These are phyloP conservation scores for Cistogaster globosa DNA, from an alignment of 2,888 invertebrate genomes.

Conservation along the genomic window DNA sequence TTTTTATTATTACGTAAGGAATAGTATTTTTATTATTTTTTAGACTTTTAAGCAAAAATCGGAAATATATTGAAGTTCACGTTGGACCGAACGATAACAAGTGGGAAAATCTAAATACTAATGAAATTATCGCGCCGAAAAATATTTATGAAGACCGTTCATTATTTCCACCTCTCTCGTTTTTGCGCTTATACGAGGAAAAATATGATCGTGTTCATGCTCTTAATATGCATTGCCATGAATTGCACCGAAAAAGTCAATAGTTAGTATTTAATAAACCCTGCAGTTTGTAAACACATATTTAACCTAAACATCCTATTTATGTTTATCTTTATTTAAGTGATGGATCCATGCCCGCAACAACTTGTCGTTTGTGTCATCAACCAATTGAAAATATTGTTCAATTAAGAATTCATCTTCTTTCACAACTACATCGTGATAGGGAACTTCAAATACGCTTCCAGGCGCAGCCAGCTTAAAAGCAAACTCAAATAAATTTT, in stretches of 20 bases:
- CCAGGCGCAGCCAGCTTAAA: slow-evolving; percentile 60
- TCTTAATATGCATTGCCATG: slow-evolving; percentile 82
- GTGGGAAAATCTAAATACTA: slow-evolving; percentile 79
- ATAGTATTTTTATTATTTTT: slow-evolving; percentile 24
- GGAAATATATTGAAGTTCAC: slow-evolving; percentile 81
- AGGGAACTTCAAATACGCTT: slow-evolving; percentile 81
- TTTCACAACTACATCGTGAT: slow-evolving; percentile 82
- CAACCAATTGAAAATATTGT: slow-evolving; percentile 78
- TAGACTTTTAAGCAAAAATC: slow-evolving; percentile 83
- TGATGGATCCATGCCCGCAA: slow-evolving; percentile 74
- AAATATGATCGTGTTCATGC: slow-evolving; percentile 78
- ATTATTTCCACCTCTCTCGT: slow-evolving; percentile 84
- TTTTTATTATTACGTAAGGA: not conserved
- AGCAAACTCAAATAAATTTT: not conserved
- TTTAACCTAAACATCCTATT: slow-evolving; percentile 78
- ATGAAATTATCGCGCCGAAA: slow-evolving; percentile 79
- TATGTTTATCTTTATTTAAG: no score
- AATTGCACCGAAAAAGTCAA: slow-evolving; percentile 82
- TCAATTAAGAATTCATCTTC: slow-evolving; percentile 83
- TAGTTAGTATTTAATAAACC: slow-evolving; percentile 81
- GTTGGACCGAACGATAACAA: slow-evolving; percentile 77
- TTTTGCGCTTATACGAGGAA: slow-evolving; percentile 83
- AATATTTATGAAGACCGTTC: slow-evolving; percentile 80
- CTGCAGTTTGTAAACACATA: not conserved
- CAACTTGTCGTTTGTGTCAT: slow-evolving; percentile 79